phyloP scores from a whole-genome alignment of 2,797 vertebrate genomes.

The Pyrocephalus nanus region DNA sequence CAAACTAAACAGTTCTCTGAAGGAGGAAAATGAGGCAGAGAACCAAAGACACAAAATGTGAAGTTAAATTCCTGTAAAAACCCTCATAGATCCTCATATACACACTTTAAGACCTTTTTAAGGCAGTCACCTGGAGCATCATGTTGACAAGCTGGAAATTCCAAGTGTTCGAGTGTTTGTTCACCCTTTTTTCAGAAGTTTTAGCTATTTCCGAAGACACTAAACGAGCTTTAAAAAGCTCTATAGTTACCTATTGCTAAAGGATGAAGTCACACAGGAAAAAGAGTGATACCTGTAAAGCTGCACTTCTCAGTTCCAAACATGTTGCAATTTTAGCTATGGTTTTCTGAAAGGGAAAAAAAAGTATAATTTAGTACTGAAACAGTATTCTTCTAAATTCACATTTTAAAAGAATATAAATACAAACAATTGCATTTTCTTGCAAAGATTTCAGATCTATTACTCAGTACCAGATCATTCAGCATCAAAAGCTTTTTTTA shows the following conservation, averaged over 20 bases:
- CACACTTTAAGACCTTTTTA: background rate
- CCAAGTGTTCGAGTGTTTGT: background rate
- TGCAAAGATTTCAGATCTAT: background rate
- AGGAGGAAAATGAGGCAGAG: background rate
- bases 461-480: background rate
- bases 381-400: background rate
- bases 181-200: background rate
- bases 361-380: background rate
- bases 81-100: background rate
- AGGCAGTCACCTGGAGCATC: background rate
- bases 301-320: constrained; percentile 93
- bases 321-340: constrained; percentile 97
- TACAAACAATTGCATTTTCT: background rate
- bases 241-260: background rate
- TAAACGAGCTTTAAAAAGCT: background rate
- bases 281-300: constrained; percentile 87
- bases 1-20: background rate
- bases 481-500: background rate
- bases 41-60: background rate
- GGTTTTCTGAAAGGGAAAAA: constrained; percentile 84
- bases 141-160: background rate
- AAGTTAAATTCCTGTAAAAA: background rate
- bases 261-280: background rate
- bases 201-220: background rate
- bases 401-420: background rate